These are phyloP conservation scores for Lepilemur septentrionalis DNA, from an alignment of 2,797 vertebrate species.

Conservation along the genomic window DNA sequence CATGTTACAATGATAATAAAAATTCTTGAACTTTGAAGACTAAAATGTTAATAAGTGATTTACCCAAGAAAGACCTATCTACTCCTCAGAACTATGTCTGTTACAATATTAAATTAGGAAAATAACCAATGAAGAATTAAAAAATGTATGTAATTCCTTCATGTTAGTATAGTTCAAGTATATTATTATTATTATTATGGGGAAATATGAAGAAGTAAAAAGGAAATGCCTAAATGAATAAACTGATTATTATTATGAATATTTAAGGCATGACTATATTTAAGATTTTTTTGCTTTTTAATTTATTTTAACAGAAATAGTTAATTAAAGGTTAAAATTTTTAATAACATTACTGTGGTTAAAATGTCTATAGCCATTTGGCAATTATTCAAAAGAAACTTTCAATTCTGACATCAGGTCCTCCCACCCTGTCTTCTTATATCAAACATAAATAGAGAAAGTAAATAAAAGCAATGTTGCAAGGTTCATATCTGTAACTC, in stretches of 20 bases:
- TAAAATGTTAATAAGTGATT: neutral
- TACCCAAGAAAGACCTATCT: neutral
- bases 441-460: constrained; percentile 47
- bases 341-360: neutral
- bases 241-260: neutral
- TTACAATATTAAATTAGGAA: neutral
- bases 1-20: neutral
- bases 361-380: neutral
- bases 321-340: neutral
- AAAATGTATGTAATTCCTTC: neutral
- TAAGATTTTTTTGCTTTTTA: neutral
- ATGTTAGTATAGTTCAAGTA: neutral
- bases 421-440: constrained; percentile 18
- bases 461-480: constrained; percentile 56
- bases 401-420: neutral
- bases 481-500: constrained; percentile 5
- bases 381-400: neutral
- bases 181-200: neutral
- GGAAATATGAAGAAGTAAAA: neutral
- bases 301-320: neutral
- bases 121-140: neutral
- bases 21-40: neutral
- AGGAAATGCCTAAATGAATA: neutral
- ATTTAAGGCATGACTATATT: neutral
- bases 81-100: neutral